Percentiles rank a stretch among this genome's conserved stretches.
phyloP scores from a whole-genome alignment of 2,888 invertebrate genomes.

The Patella ulyssiponensis region DNA sequence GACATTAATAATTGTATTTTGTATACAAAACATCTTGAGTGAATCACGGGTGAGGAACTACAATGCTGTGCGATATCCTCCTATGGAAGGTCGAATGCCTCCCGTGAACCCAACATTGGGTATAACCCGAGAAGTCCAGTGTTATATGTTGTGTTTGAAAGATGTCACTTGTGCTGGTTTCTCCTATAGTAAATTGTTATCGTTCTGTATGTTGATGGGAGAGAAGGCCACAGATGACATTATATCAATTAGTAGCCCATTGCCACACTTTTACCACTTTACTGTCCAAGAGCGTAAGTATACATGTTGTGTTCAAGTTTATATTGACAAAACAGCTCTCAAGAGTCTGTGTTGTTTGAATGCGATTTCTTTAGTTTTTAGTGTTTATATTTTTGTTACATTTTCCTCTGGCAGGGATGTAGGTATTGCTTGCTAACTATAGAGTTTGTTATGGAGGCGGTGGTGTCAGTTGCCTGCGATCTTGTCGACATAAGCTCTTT shows the following conservation, averaged over 20 bases:
- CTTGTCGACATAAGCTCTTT: no score
- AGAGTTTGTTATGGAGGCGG: no score
- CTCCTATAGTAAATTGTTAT: conserved; percentile 12
- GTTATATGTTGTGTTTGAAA: conserved; percentile 16
- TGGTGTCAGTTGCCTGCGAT: no score
- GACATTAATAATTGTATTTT: no score
- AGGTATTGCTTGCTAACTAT: no score
- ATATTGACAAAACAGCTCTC: neutral
- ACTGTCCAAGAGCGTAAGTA: conserved; percentile 15
- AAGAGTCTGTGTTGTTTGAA: no score
- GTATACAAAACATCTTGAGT: no score
- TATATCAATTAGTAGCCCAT: conserved; percentile 5
- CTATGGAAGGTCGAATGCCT: neutral
- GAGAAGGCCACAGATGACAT: neutral
- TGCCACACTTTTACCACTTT: conserved; percentile 9
- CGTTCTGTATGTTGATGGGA: conserved; percentile 20
- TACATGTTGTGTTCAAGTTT: no score
- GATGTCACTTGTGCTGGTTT: conserved; percentile 22
- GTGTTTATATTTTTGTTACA: no score
- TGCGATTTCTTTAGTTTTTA: no score
- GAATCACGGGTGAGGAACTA: neutral
- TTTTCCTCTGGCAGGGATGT: no score
- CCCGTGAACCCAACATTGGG: neutral
- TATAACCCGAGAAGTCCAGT: neutral
- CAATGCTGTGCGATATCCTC: neutral